Evolutionary conservation across 1,140 invertebrate genomes (phyloP).

Genomic region (Ganaspis sp.): DNA sequence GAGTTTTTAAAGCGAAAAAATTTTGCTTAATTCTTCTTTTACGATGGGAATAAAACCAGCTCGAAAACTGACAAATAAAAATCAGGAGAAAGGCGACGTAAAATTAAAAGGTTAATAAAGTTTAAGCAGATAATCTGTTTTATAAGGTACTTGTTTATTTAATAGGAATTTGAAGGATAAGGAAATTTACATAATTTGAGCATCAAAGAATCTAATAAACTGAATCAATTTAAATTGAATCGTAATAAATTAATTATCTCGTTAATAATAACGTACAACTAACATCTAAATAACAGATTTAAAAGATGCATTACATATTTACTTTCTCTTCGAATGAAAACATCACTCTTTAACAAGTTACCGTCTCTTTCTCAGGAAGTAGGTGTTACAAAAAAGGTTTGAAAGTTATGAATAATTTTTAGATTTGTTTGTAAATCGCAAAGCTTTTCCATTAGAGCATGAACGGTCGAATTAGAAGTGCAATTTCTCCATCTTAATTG

Average conservation of each 20-base stretch:
- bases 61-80: neutral
- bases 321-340: neutral
- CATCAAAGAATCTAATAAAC: too few species aligned
- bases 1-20: constrained; percentile 10
- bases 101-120: constrained; percentile 26
- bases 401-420: constrained; percentile 14
- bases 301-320: too few species aligned
- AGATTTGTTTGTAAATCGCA: neutral
- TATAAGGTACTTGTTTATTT: neutral
- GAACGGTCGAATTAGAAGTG: neutral
- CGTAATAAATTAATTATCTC: too few species aligned
- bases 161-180: neutral
- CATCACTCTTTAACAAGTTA: neutral
- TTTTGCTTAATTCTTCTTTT: constrained; percentile 1
- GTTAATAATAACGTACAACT: too few species aligned
- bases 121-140: neutral
- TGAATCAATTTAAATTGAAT: too few species aligned
- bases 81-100: too few species aligned
- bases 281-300: too few species aligned
- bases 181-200: neutral
- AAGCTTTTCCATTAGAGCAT: neutral
- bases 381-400: neutral
- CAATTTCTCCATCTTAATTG: neutral
- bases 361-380: neutral
- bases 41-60: neutral